Evolutionary conservation across 2,888 invertebrate species (phyloP).

Genomic region (Dryococelus australis): DNA sequence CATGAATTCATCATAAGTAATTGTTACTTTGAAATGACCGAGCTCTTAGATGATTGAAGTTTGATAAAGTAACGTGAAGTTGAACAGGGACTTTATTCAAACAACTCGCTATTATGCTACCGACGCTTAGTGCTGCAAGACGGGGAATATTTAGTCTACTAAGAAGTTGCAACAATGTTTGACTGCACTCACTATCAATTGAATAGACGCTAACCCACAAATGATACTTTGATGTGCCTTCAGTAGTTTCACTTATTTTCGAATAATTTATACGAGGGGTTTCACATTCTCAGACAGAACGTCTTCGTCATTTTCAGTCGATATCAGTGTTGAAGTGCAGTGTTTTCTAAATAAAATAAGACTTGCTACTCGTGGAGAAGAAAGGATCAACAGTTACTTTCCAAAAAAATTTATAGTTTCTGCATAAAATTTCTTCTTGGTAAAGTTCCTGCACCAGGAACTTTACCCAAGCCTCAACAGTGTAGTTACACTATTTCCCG

Average conservation of each 20-base stretch:
- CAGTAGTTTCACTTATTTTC: not conserved
- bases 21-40: not conserved
- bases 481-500: not conserved
- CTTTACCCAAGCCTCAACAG: not conserved
- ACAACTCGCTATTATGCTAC: not conserved
- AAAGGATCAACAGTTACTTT: not conserved
- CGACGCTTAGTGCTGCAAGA: not conserved
- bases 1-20: not conserved
- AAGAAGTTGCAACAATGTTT: not conserved
- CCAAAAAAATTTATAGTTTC: not conserved
- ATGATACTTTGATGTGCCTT: not conserved
- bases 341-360: not conserved
- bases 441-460: not conserved
- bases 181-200: not conserved
- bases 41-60: not conserved
- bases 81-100: not conserved
- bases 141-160: not conserved
- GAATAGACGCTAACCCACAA: not conserved
- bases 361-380: constrained; percentile 17
- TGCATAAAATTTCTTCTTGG: not conserved
- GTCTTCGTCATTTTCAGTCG: not conserved
- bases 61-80: not conserved
- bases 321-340: not conserved
- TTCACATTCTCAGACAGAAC: not conserved
- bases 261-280: not conserved